Evolutionary conservation across 2,888 invertebrate species (phyloP), one percentile per base, ranked within the genome.

Genomic region (Monoplex corrugatus): DNA sequence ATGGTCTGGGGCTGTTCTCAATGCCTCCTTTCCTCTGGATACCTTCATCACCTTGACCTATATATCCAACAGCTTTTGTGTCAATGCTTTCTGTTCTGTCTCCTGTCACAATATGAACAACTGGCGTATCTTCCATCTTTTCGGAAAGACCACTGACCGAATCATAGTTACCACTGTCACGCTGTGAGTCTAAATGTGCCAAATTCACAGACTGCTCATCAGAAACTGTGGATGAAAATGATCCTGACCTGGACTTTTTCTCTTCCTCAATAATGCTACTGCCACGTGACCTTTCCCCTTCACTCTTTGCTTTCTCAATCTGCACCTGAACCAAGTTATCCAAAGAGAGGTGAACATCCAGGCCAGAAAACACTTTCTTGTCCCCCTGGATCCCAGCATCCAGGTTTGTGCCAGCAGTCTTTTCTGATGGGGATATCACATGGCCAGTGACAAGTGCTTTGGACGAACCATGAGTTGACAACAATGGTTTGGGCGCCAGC

Each of bases 281-380:
- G 57, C 87, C 87, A 28, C 91, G 82, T 57, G 89, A 91, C 23
- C n/a, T 68, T 23, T 91, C 91, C 28, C 90, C 91, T 72, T 91
- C 92, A 16, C 83, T 68, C 88, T 91, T 92, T 28, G 93, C 92
- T 86, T 89, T 91, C 10, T 84, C 89, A 75, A 94, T 85, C 90
- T 94, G 92, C 82, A 75, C 89, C 38, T 92, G 86, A 8, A 94
- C 89, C 19, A 93, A 86, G 40, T 89, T 91, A 89, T 93, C 93
- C 43, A 94, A 84, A 16, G 92, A 92, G 83, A 91, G 90, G 23
- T 89, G 84, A 32, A 90, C 63, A 45, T 92, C 91, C 88, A 92
- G 91, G 63, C 91, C 90, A 44, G 91, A 89, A 90, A 93, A 92
- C 35, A 90, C 86, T 87, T 91, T 92, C 80, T 68, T 43, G 38